Percentiles rank a stretch among this genome's conserved stretches.
Evolutionary conservation across 2,888 invertebrate genomes (phyloP).

Genomic region (Pollenia labialis): DNA sequence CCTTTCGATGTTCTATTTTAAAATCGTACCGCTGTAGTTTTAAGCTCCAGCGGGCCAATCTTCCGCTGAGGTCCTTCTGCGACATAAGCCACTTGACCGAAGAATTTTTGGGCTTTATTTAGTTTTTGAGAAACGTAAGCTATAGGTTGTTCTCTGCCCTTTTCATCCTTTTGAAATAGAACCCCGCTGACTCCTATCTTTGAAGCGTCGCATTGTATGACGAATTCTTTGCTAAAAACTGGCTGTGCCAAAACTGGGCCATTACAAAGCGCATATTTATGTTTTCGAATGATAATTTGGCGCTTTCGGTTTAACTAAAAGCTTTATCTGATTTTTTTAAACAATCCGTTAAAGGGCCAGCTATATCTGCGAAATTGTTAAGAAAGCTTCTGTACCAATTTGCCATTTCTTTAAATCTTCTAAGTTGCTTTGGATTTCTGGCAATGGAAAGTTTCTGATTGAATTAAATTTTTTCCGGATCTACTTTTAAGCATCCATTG

Average conservation of each 20-base stretch:
- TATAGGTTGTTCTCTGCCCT: too few relatives aligned
- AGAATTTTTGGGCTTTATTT: too few relatives aligned
- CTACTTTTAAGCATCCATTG: conserved; percentile 1
- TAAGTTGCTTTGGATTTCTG: background rate
- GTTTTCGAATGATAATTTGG: background rate
- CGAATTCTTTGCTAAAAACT: background rate
- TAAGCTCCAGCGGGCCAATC: too few relatives aligned
- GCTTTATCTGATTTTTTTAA: background rate
- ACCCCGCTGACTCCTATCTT: background rate
- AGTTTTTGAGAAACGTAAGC: too few relatives aligned
- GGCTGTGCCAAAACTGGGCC: conserved; percentile 3
- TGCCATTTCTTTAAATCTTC: background rate
- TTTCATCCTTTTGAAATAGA: too few relatives aligned
- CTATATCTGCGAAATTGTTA: background rate
- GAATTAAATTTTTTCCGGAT: background rate
- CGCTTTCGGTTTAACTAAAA: background rate
- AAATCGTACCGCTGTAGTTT: too few relatives aligned
- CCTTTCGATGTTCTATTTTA: too few relatives aligned
- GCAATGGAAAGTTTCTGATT: background rate
- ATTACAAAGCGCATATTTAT: background rate
- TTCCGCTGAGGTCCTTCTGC: too few relatives aligned
- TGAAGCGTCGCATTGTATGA: conserved; percentile 4
- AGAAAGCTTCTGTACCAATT: background rate
- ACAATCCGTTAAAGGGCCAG: background rate
- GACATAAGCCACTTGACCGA: too few relatives aligned